phyloP scores from a whole-genome alignment of 2,888 invertebrate species.

The Alloscopus bannaensis region DNA sequence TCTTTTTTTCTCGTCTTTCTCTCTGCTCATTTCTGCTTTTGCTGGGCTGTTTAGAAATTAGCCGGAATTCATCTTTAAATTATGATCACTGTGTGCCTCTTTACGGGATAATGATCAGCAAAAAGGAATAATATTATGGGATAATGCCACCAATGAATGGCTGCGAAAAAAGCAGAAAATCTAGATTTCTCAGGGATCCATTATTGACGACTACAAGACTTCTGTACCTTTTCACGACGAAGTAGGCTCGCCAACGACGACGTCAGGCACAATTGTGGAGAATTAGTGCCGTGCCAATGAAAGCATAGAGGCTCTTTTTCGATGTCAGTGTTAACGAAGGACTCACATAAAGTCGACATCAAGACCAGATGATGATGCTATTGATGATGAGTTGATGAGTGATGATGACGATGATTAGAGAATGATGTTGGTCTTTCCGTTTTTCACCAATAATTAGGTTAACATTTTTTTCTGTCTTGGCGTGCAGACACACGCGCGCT shows the following conservation, averaged over 20 bases:
- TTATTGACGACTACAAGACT: no score
- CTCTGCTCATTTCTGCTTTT: not conserved
- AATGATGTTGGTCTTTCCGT: slow-evolving; percentile 5
- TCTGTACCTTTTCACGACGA: no score
- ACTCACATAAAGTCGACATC: no score
- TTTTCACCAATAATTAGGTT: slow-evolving; percentile 10
- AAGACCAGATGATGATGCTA: no score
- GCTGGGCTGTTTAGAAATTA: slow-evolving; percentile 15
- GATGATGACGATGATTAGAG: no score
- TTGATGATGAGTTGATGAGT: no score
- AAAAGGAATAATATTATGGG: not conserved
- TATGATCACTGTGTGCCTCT: slow-evolving; percentile 17
- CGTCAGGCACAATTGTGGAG: no score
- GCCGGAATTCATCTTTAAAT: slow-evolving; percentile 17
- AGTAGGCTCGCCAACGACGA: no score
- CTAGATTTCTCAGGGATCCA: slow-evolving; percentile 22
- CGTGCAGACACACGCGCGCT: no score
- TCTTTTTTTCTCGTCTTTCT: not conserved
- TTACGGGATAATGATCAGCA: slow-evolving; percentile 22
- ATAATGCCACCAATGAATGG: slow-evolving; percentile 8
- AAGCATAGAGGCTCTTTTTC: no score
- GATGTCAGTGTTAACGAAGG: no score
- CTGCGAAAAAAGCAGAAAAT: slow-evolving; percentile 28
- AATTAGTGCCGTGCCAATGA: no score
- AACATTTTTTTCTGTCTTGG: not conserved